Evolutionary conservation across 1,140 invertebrate species (phyloP).

Genomic region (Pogonomyrmex barbatus): DNA sequence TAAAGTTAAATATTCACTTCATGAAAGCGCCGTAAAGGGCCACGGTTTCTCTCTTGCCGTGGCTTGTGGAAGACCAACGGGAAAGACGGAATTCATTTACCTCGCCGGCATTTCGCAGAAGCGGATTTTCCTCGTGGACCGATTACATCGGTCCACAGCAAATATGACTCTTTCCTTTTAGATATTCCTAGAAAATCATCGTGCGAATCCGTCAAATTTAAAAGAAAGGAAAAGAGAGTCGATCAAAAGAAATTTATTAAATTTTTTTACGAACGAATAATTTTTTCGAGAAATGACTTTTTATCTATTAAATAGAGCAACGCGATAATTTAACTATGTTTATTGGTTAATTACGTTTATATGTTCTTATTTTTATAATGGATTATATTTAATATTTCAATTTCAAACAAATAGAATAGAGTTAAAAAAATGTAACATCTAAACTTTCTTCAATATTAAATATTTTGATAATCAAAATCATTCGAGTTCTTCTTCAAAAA

Average conservation of each 20-base stretch:
- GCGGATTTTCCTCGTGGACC: constrained; percentile 43
- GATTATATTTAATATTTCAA: not conserved
- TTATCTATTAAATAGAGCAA: not conserved
- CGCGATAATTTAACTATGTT: not conserved
- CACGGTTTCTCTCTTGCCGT: constrained; percentile 75
- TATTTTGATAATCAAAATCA: not conserved
- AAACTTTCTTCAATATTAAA: not conserved
- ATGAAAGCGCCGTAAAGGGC: constrained; percentile 81
- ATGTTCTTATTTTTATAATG: not conserved
- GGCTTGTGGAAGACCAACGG: constrained; percentile 69
- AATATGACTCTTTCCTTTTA: constrained; percentile 51
- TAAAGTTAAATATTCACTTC: constrained; percentile 84
- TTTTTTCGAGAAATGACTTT: not conserved
- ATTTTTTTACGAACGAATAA: not conserved
- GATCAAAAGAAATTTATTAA: not conserved
- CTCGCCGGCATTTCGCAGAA: constrained; percentile 60
- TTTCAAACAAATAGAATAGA: not conserved
- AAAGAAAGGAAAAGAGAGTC: not conserved
- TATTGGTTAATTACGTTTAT: not conserved
- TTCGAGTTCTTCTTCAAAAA: not conserved
- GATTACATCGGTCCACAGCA: constrained; percentile 41
- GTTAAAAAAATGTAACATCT: too few species aligned
- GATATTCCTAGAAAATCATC: not conserved
- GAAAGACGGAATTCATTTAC: constrained; percentile 78
- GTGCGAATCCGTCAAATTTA: constrained; percentile 18